Base-by-base conservation (phyloP, 23 tunicate species). In the Ciona savignyi region DNA sequence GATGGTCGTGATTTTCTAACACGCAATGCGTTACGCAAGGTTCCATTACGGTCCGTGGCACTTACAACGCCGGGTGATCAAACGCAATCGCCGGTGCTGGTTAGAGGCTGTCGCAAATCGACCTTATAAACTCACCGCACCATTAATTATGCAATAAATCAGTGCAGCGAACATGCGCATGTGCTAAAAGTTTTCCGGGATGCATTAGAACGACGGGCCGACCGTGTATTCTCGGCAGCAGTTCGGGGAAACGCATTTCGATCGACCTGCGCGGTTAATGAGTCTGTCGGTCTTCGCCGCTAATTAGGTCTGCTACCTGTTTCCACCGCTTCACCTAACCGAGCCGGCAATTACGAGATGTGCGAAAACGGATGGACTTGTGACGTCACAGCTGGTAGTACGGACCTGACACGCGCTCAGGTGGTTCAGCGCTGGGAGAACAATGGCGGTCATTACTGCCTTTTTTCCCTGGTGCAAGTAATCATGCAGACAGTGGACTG, bases 361-460 rank as follows among this genome's bases (percentile, higher is more conserved):
- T 42, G 56, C 56, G 56, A 42, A 42, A 42, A 15, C 56, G 56
- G 56, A 42, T 42, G 56, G 56, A 42, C 15, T 42, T 42, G 56
- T 42, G 56, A 42, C 11, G 15, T 42, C 56, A 6, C 56, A 42
- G 56, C 56, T 42, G 56, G 56, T 42, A 42, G 56, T 15, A 15
- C 56, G 56, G 56, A 42, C 56, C 56, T 42, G 56, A 42, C 56
- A 42, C 56, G 56, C 56, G 56, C 56, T 42, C 56, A 42, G 56
- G 56, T 42, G 56, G 56, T 15, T 42, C 11, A 6, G 56, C 15
- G 15, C n/a, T 42, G 56, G 15, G 11, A 15, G 9, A 9, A 42
- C 56, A 42, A 42, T 42, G 56, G 11, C n/a, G 11, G 56, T 42
- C 56, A 42, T 42, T 42, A 42, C 56, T 42, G 56, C 56, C 56